Evolutionary conservation across 1,140 invertebrate species (phyloP), one percentile per base, ranked within the genome.

Genomic region (Charaxes varanes): DNA sequence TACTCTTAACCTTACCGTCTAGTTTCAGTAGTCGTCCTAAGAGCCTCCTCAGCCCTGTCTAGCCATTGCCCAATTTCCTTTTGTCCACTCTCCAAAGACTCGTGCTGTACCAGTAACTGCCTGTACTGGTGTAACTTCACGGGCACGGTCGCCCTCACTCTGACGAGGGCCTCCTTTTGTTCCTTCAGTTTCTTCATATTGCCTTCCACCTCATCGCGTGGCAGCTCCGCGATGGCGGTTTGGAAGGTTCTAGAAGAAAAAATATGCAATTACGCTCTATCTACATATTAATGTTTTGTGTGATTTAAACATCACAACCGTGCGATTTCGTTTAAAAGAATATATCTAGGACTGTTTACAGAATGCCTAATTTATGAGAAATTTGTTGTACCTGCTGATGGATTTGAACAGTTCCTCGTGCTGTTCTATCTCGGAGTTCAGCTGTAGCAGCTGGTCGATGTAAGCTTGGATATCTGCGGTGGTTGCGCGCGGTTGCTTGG

Each of bases 101-200:
- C 94, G 61, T 97, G 92, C 63, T 98, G 95, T 0, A 95, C 93
- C 12, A 96, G 70, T 4, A 97, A 71, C 66, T 97, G 93, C 53
- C 94, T 89, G 65, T 92, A 92, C 6, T 92, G 81, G 62, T 95
- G 92, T 31, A 96, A 76, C 47, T 94, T 91, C 40, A 90, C 87
- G 0, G 94, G 93, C 30, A 96, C 90, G 36, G 90, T 86, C 3
- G 94, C 93, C 27, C 94, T 86, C 3, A 97, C 90, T 59, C 88
- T 88, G 0, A 97, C 92, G 10, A 97, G 80, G 1, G 90, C 87
- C 76, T 97, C 95, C 77, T 95, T 95, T 58, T 97, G 93, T 58
- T 92, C 92, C 69, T 97, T 97, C 13, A 98, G 73, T 1, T 91
- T 91, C 21, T 90, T 89, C 91, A 97, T 94, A 89, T 97, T 95